Evolutionary conservation across 2,888 invertebrate genomes (phyloP), one percentile per base, ranked within the genome.

Genomic region (Geophilus truncorum): DNA sequence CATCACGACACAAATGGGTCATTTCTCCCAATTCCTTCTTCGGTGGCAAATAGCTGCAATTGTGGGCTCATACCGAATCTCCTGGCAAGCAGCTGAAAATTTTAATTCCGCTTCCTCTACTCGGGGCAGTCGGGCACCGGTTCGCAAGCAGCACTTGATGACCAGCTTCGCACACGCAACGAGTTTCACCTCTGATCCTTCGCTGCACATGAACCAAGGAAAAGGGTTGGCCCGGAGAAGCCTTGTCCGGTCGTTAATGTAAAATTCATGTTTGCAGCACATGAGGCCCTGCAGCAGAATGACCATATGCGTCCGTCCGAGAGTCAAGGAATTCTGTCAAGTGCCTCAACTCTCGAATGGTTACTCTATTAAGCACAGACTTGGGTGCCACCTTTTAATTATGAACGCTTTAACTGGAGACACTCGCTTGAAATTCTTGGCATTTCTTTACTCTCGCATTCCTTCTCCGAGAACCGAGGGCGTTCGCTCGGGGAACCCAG

Each of bases 251-350:
- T 23, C 57, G 23, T 57, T 62, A 62, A 62, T 62, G 57, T 62
- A 62, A 62, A 62, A 62, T 62, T 62, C 57, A 62, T 62, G 57
- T 62, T 62, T 62, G 21, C 23, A 62, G n/a, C n/a, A 62, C 57
- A 21, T 62, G 57, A 18, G 0, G 57, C n/a, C 23, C 23, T 12
- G 9, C n/a, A 62, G 57, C 57, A 23, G 21, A 62, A 18, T 18
- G 0, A 21, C 21, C 57, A n/a, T n/a, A n/a, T 1, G 36, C 9
- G 36, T 40, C 40, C 15, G 40, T 40, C 10, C 5, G 23, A n/a
- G 23, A 62, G 57, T 23, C 57, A 62, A 62, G 23, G 57, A 62
- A 62, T 62, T 62, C 57, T 23, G 57, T 62, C 57, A 62, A 62
- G 5, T 18, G 23, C 21, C 21, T 21, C 21, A 4, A 4, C n/a